Evolutionary conservation across 2,113 vertebrate genomes (phyloP).

Genomic region (Myrmecophaga tridactyla): DNA sequence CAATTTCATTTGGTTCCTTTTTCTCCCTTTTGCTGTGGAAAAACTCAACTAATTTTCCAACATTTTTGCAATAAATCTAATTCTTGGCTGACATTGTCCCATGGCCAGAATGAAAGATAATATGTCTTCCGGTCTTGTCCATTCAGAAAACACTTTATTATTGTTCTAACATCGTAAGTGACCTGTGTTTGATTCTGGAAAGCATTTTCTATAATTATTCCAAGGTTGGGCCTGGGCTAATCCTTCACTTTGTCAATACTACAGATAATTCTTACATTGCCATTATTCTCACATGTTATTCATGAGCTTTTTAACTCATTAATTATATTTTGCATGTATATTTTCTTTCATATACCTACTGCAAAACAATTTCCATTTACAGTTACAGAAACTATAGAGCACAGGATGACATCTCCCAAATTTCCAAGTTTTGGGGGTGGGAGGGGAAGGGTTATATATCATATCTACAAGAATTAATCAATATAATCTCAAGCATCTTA

Average conservation of each 20-base stretch:
- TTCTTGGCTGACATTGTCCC: background rate
- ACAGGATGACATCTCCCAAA: background rate
- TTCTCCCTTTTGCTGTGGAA: background rate
- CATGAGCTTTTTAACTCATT: background rate
- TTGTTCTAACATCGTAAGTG: background rate
- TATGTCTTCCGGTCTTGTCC: background rate
- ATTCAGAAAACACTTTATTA: background rate
- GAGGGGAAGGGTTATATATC: background rate
- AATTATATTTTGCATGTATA: background rate
- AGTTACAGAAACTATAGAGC: background rate
- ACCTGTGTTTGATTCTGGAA: background rate
- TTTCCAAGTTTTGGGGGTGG: background rate
- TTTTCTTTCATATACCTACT: background rate
- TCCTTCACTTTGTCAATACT: background rate
- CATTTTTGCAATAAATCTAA: background rate
- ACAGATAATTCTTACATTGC: background rate
- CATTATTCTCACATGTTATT: constrained; percentile 15
- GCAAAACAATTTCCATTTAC: background rate
- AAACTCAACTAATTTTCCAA: background rate
- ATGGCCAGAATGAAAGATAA: background rate
- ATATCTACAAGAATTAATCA: background rate
- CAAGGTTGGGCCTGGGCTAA: background rate
- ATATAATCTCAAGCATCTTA: constrained; percentile 1
- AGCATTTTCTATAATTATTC: background rate
- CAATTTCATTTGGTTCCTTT: background rate